phyloP scores from a whole-genome alignment of 2,888 invertebrate species.

The Portevinia maculata region DNA sequence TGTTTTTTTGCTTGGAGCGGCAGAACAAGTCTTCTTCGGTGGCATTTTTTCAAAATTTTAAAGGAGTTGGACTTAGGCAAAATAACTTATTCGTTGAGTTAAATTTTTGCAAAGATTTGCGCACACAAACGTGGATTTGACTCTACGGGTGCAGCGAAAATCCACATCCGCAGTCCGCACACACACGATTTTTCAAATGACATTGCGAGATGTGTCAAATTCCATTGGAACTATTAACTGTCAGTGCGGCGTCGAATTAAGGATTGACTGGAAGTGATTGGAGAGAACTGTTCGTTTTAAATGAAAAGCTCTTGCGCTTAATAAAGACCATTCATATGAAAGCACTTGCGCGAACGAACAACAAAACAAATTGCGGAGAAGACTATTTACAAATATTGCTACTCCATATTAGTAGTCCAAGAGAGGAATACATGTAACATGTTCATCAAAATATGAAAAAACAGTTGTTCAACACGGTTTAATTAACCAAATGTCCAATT shows the following conservation, averaged over 20 bases:
- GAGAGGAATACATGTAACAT: too few relatives aligned
- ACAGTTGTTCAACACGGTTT: too few relatives aligned
- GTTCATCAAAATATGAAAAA: too few relatives aligned
- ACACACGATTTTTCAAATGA: slow-evolving; percentile 70
- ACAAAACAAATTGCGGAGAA: too few relatives aligned
- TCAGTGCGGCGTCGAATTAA: slow-evolving; percentile 9
- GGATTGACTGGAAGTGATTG: slow-evolving; percentile 16
- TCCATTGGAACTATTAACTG: slow-evolving; percentile 21
- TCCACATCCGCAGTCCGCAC: slow-evolving; percentile 67
- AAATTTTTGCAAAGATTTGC: not conserved
- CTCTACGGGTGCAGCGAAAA: slow-evolving; percentile 42
- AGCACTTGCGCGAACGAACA: too few relatives aligned
- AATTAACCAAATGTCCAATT: too few relatives aligned
- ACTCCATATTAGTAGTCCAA: too few relatives aligned
- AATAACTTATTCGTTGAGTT: not conserved
- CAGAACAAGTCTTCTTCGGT: slow-evolving; percentile 88
- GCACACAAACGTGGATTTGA: slow-evolving; percentile 42
- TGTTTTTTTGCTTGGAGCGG: slow-evolving; percentile 94
- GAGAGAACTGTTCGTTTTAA: slow-evolving; percentile 30
- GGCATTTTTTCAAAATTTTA: slow-evolving; percentile 87
- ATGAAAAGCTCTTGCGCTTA: too few relatives aligned
- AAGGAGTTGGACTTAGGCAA: slow-evolving; percentile 10
- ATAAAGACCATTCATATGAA: too few relatives aligned
- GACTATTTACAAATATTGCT: too few relatives aligned
- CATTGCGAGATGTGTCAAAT: slow-evolving; percentile 55